Base-by-base conservation (phyloP, 1,140 invertebrate genomes). In the Rhyacophila brunnea region DNA sequence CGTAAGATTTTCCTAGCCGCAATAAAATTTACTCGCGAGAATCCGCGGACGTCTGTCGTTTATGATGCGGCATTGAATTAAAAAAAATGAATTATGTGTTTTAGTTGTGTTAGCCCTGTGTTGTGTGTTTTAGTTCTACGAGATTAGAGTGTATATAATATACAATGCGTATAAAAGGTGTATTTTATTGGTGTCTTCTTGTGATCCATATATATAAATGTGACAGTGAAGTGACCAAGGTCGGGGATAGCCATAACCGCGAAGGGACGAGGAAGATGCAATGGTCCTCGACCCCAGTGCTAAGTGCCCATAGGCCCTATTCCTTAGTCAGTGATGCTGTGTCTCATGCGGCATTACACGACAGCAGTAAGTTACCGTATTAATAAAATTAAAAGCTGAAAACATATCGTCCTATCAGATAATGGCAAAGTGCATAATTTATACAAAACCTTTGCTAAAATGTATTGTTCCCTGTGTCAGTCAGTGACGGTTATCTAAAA, bases 281-380 rank as follows among this genome's bases (percentile, higher is more conserved):
- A 20, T 49, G 55, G 55, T 15, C 14, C n/a, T 40, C 46, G 9
- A 44, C 18, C 19, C 10, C 36, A 1, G 32, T n/a, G 18, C 9
- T 14, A 7, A 32, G 36, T 13, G 32, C 14, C 46, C 19, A n/a
- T 7, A 42, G 23, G 46, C 32, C 19, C 11, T 64, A 64, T 28
- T 64, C 61, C 14, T 36, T 64, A 38, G 20, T 64, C 36, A 58
- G 50, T 10, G 61, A 64, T 14, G 60, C 60, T 6, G 58, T 48
- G 43, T 32, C 51, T 28, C 58, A 52, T 15, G 60, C 54, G 43
- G 60, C 50, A 18, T 51, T 38, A 23, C 44, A 58, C 36, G 61
- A 64, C 18, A 35, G 40, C 46, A 64, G 61, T 64, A 42, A 64
- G 61, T 57, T 17, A 44, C 28, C 23, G 34, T 44, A 6, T 43